Conservation (phyloP, 2,888 invertebrate species). For the Mimachlamys varia region DNA sequence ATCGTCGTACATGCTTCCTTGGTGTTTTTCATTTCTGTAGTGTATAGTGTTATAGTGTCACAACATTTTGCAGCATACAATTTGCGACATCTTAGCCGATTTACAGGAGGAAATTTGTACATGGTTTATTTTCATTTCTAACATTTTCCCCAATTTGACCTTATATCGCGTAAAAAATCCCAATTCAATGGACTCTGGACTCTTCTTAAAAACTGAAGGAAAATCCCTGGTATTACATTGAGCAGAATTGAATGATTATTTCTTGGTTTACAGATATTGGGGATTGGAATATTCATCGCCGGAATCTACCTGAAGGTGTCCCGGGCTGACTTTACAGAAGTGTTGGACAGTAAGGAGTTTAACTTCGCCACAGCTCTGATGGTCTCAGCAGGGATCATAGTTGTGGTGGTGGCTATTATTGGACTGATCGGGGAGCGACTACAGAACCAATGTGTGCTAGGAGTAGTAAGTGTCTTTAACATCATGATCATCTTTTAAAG, state of each 20-base stretch:
- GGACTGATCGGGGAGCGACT: conserved; percentile 93
- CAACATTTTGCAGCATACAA: no score
- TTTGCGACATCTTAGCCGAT: no score
- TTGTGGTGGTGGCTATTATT: conserved; percentile 90
- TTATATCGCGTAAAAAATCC: no score
- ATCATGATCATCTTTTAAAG: background rate
- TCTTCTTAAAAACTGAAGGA: background rate
- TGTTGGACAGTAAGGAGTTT: conserved; percentile 87
- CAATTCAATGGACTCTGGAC: no score
- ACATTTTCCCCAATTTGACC: no score
- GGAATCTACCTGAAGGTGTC: conserved; percentile 89
- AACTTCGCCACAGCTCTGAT: conserved; percentile 89
- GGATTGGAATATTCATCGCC: conserved; percentile 89
- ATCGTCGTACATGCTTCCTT: no score
- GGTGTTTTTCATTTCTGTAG: no score
- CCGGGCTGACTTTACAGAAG: conserved; percentile 87
- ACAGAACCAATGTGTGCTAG: conserved; percentile 89
- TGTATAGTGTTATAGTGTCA: no score
- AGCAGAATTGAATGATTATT: no score
- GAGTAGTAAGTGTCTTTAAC: conserved; percentile 85
- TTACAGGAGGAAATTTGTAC: no score
- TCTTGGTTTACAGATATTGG: conserved; percentile 85
- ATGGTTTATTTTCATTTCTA: no score
- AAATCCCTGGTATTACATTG: background rate
- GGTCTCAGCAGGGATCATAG: conserved; percentile 88